A percentile compares a stretch with the other conserved stretches of the same genome.
These are phyloP conservation scores for Leptinotarsa haldemani DNA, from an alignment of 2,888 invertebrate genomes.

Conservation along the genomic window DNA sequence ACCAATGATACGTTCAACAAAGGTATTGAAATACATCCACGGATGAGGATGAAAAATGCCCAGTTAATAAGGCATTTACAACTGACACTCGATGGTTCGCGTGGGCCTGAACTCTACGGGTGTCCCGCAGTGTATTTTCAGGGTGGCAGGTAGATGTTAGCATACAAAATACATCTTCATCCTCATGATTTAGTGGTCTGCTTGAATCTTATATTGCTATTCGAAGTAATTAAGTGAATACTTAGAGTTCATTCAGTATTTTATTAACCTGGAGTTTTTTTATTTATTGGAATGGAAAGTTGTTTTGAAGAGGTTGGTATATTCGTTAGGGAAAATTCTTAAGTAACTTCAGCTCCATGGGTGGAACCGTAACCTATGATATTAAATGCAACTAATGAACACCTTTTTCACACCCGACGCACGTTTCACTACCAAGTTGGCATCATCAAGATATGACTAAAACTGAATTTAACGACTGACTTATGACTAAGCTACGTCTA, in stretches of 20 bases:
- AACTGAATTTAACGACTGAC: no score
- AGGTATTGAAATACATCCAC: slow-evolving; percentile 51
- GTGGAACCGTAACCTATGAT: no score
- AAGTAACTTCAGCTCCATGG: no score
- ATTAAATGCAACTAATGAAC: no score
- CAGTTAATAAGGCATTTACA: slow-evolving; percentile 59
- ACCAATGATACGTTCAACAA: slow-evolving; percentile 5
- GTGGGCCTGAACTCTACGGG: slow-evolving; percentile 59
- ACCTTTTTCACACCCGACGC: no score
- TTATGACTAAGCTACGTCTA: no score
- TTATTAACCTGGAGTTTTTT: neutral
- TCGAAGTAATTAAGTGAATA: slow-evolving; percentile 41
- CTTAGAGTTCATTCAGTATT: slow-evolving; percentile 9
- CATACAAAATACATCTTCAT: slow-evolving; percentile 58
- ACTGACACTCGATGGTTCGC: slow-evolving; percentile 59
- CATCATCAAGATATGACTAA: no score
- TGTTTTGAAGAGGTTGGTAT: neutral
- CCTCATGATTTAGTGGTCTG: slow-evolving; percentile 46
- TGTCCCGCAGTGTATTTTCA: slow-evolving; percentile 47
- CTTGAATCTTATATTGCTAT: slow-evolving; percentile 41
- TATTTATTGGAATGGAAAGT: slow-evolving; percentile 4
- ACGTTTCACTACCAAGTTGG: no score
- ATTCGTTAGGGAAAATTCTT: neutral
- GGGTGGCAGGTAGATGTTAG: slow-evolving; percentile 59
- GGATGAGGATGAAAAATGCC: slow-evolving; percentile 54